These are phyloP conservation scores for Loxodonta africana DNA, from an alignment of 2,113 vertebrate genomes.

Conservation along the genomic window DNA sequence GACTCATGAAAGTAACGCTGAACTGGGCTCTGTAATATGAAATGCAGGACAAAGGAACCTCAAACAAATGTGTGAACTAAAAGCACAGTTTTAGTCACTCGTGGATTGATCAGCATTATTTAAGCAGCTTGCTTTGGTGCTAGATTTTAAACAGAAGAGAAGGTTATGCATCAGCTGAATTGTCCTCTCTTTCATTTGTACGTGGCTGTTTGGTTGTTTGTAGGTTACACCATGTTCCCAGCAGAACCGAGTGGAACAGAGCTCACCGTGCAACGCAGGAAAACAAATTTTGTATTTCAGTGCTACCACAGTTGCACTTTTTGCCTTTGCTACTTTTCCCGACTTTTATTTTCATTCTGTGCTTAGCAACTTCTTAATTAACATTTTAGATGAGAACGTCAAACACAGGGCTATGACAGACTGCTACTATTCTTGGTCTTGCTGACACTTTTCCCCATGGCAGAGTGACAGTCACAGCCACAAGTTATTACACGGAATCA, in stretches of 20 bases:
- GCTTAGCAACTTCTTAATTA: constrained; percentile 84
- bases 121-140: background rate
- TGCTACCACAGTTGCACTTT: constrained; percentile 39
- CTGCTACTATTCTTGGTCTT: constrained; percentile 87
- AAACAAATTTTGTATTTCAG: constrained; percentile 37
- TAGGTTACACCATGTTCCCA: background rate
- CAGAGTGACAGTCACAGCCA: constrained; percentile 87
- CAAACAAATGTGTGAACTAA: background rate
- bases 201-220: background rate
- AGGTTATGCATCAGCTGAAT: background rate
- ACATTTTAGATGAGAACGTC: constrained; percentile 78
- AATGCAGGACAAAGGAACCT: background rate
- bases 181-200: background rate
- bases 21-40: background rate
- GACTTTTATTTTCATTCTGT: constrained; percentile 82
- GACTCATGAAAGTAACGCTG: background rate
- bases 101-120: background rate
- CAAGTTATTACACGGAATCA: constrained; percentile 84
- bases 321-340: constrained; percentile 76
- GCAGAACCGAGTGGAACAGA: background rate
- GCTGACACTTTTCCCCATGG: constrained; percentile 84
- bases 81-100: background rate
- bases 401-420: constrained; percentile 83
- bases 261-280: background rate
- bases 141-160: constrained; percentile 22